phyloP scores from a whole-genome alignment of 2,113 vertebrate genomes.

The Theropithecus gelada region DNA sequence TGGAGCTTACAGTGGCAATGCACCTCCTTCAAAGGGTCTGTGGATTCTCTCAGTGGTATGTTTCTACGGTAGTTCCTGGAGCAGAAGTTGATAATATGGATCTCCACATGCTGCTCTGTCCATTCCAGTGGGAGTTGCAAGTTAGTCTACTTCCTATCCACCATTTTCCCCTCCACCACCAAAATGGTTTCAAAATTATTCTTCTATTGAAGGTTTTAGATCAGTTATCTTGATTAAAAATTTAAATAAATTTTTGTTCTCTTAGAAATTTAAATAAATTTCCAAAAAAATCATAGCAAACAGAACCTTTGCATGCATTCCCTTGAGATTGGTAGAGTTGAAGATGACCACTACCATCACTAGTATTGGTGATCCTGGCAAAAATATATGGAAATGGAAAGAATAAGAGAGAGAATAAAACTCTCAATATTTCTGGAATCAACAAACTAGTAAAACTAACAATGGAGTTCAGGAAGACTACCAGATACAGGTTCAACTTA shows the following conservation, averaged over 20 bases:
- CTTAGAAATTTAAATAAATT: background rate
- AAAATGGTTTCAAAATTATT: background rate
- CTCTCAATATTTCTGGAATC: background rate
- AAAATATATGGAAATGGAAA: background rate
- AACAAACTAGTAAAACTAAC: background rate
- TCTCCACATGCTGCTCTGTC: too few species aligned
- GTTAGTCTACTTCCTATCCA: too few species aligned
- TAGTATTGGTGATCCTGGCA: background rate
- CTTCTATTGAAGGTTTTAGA: background rate
- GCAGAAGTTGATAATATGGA: too few species aligned
- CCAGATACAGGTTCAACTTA: background rate
- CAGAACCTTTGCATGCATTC: background rate
- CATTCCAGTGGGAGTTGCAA: too few species aligned
- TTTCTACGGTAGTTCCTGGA: too few species aligned
- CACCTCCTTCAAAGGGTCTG: too few species aligned
- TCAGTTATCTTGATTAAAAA: background rate
- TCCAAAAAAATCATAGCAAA: background rate
- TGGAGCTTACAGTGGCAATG: too few species aligned
- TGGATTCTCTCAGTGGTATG: too few species aligned
- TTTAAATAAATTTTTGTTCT: background rate
- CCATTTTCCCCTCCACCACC: background rate
- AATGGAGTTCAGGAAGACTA: background rate
- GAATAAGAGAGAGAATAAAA: background rate
- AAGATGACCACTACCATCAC: background rate
- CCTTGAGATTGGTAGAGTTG: background rate